phyloP scores from a whole-genome alignment of 2,888 invertebrate species.

The Diaphora mendica region DNA sequence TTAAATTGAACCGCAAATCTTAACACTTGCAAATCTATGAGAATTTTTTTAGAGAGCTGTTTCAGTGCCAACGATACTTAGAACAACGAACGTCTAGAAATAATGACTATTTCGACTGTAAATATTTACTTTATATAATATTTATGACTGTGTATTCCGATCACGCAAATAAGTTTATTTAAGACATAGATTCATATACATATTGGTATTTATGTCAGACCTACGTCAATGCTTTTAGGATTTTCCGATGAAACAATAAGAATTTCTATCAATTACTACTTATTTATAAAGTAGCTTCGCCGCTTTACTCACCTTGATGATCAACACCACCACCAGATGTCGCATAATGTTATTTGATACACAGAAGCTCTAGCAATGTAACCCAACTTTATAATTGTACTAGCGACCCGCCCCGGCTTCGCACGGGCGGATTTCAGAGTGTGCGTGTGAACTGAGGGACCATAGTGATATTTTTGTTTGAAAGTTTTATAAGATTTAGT shows the following conservation, averaged over 20 bases:
- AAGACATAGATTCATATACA: conserved; percentile 56
- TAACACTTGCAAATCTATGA: conserved; percentile 50
- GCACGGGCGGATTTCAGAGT: no score
- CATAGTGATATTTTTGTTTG: no score
- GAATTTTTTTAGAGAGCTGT: conserved; percentile 36
- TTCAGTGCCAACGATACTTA: conserved; percentile 46
- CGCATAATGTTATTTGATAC: conserved; percentile 19
- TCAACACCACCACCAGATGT: background rate
- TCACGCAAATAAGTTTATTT: conserved; percentile 58
- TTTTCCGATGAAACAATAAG: conserved; percentile 6
- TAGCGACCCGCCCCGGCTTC: no score
- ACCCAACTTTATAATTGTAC: background rate
- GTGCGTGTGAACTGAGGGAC: no score
- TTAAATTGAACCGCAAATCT: conserved; percentile 62
- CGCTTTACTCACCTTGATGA: background rate
- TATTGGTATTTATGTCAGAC: conserved; percentile 47
- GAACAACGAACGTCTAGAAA: conserved; percentile 34
- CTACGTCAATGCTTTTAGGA: conserved; percentile 47
- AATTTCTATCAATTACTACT: background rate
- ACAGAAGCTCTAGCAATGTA: conserved; percentile 26
- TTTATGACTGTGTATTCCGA: conserved; percentile 54
- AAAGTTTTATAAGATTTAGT: no score
- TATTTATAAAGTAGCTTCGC: background rate
- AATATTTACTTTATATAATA: no score
- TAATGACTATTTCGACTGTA: conserved; percentile 41